Percentiles rank a stretch among this genome's conserved stretches.
These are phyloP conservation scores for Amphipoea lucens DNA, from an alignment of 2,888 invertebrate genomes.

Conservation along the genomic window DNA sequence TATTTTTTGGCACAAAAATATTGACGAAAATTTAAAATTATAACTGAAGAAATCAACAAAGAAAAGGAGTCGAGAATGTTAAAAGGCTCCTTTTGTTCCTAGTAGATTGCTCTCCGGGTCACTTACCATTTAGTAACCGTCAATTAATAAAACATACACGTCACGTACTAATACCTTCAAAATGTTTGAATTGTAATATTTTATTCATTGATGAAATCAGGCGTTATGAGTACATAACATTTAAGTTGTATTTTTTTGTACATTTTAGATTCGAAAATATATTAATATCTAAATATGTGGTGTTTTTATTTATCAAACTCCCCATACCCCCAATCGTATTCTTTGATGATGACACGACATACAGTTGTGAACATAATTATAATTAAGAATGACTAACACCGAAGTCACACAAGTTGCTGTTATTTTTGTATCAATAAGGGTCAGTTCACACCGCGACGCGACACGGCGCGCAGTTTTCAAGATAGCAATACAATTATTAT, in stretches of 20 bases:
- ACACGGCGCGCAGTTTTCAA: too few species aligned
- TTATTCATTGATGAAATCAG: constrained; percentile 85
- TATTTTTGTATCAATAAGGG: too few species aligned
- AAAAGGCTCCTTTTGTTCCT: constrained; percentile 85
- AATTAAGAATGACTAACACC: too few species aligned
- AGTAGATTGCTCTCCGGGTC: constrained; percentile 84
- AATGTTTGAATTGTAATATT: constrained; percentile 81
- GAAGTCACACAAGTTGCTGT: too few species aligned
- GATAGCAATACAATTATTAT: too few species aligned
- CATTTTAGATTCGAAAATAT: constrained; percentile 94
- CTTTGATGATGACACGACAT: background rate
- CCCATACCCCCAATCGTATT: background rate
- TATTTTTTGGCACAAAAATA: constrained; percentile 84
- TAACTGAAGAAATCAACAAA: constrained; percentile 70
- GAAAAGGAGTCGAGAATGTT: constrained; percentile 76
- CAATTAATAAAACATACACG: constrained; percentile 85
- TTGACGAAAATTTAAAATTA: constrained; percentile 66
- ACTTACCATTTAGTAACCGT: constrained; percentile 83
- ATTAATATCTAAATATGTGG: constrained; percentile 90
- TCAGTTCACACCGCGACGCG: too few species aligned
- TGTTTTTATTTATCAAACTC: constrained; percentile 74
- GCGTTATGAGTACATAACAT: constrained; percentile 91
- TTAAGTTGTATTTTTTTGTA: constrained; percentile 94
- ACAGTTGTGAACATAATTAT: too few species aligned
- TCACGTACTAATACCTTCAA: constrained; percentile 77